Conservation (phyloP, 2,113 vertebrate species). For the Dicaeum eximium region DNA sequence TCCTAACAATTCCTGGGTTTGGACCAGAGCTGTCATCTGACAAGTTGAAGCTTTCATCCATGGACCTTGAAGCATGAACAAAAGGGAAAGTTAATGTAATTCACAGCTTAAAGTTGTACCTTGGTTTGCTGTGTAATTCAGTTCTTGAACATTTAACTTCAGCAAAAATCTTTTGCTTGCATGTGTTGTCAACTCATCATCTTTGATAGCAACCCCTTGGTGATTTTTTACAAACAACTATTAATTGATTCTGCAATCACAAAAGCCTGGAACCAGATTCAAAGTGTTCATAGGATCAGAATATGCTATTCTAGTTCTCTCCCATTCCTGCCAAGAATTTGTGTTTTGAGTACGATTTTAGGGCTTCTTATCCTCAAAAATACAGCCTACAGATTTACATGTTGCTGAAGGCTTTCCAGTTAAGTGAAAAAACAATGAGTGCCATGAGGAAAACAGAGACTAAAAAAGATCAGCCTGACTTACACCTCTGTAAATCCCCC, state of each 20-base stretch:
- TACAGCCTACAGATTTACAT: neutral
- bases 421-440: neutral
- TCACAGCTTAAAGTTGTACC: neutral
- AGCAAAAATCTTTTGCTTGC: neutral
- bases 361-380: neutral
- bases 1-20: conserved; percentile 86
- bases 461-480: neutral
- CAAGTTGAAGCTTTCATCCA: conserved; percentile 98
- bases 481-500: neutral
- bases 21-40: conserved; percentile 90
- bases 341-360: neutral
- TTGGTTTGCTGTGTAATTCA: neutral
- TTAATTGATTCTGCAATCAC: neutral
- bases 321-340: neutral
- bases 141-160: neutral
- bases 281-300: neutral
- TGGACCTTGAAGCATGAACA: conserved; percentile 79
- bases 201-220: neutral
- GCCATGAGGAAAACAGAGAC: neutral
- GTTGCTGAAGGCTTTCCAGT: neutral
- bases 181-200: neutral
- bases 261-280: neutral
- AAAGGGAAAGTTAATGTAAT: conserved; percentile 14
- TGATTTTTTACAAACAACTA: neutral
- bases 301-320: neutral